Evolutionary conservation across 2,797 vertebrate genomes (phyloP), one percentile per base, ranked within the genome.

Genomic region (Ficedula albicollis): DNA sequence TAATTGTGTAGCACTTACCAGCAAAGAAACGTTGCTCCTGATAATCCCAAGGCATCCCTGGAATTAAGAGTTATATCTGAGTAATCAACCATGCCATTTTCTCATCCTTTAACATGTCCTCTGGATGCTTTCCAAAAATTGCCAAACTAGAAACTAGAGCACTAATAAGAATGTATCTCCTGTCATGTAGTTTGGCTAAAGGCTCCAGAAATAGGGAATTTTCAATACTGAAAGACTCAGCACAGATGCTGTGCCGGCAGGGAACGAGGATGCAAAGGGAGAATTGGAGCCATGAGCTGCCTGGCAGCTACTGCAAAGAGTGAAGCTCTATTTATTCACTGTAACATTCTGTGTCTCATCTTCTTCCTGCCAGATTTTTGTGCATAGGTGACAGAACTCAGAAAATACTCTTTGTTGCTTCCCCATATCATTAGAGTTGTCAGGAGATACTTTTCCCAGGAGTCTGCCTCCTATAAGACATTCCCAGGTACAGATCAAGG

Each of bases 151-250:
- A 88, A 90, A 89, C 55, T 56, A 67, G 39, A 89, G 60, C 60
- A 64, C 68, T 95, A 93, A 91, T 80, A 91, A 87, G 80, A 95
- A 93, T 51, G 23, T 84, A 79, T 95, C 74, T 95, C 22, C 85
- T 90, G 77, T 82, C 87, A 84, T 27, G 63, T 67, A 82, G 36
- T 88, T 87, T 93, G 93, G 80, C 70, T 84, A 34, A 67, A 51
- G 70, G 41, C 70, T 87, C 72, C 75, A 83, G 63, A 91, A 94
- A 77, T 2, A 36, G 32, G n/a, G 38, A 89, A 84, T 15, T 82
- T 89, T 17, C 38, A 74, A 15, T 60, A 56, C 93, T 82, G 85
- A 83, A 92, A 91, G 86, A 91, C 75, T 55, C 56, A 94, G 68
- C 51, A 92, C 95, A 96, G 93, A 87, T 93, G 93, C 77, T 3